Conservation (phyloP, 2,113 vertebrate species). For the Chrysemys picta region DNA sequence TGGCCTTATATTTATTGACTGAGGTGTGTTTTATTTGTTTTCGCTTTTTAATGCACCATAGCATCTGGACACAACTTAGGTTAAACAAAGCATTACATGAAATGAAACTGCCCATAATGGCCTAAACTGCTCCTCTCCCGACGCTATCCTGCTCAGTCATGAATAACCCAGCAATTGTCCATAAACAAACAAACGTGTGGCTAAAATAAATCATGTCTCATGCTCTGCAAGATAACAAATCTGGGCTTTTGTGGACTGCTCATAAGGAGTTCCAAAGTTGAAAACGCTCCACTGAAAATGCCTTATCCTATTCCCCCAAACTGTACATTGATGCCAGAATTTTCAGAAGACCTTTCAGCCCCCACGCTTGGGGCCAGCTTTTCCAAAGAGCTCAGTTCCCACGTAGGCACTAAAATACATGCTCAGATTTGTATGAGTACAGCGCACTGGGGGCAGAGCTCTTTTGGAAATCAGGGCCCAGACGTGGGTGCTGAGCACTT, state of each 20-base stretch:
- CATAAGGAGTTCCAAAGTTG: neutral
- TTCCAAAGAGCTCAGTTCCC: neutral
- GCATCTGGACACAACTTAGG: neutral
- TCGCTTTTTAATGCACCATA: neutral
- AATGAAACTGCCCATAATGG: neutral
- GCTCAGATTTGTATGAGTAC: neutral
- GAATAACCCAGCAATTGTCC: neutral
- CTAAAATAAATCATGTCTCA: neutral
- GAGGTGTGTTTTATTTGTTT: neutral
- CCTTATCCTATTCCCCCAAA: neutral
- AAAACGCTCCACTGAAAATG: neutral
- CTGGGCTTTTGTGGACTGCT: neutral
- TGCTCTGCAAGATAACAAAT: neutral
- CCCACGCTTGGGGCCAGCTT: neutral
- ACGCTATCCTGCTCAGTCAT: neutral
- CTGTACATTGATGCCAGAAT: neutral
- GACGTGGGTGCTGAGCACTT: neutral
- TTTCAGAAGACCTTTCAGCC: neutral
- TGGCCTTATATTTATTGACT: neutral
- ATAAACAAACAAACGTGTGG: neutral
- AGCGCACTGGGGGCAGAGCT: no score
- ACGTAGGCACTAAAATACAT: neutral
- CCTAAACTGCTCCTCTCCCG: neutral
- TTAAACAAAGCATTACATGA: neutral
- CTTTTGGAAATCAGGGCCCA: neutral